A percentile compares a stretch with the other conserved stretches of the same genome.
Evolutionary conservation across 2,113 vertebrate species (phyloP).

Genomic region (Zosterops pallidus): DNA sequence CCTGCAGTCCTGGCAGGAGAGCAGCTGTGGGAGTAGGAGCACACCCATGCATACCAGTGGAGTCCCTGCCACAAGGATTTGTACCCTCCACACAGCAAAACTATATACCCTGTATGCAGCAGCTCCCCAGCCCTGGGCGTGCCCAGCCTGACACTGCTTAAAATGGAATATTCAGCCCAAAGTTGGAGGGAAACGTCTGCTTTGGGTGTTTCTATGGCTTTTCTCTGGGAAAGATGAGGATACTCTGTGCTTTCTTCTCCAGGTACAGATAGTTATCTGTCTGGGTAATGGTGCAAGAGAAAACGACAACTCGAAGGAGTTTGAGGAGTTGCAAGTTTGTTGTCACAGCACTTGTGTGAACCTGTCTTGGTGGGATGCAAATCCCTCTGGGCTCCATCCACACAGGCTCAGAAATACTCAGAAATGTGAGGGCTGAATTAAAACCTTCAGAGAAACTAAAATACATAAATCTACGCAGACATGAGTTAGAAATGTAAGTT

Average conservation of each 20-base stretch:
- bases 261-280: background rate
- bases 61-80: background rate
- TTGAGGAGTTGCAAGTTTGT: background rate
- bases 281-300: background rate
- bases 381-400: background rate
- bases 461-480: background rate
- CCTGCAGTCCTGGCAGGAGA: background rate
- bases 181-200: fast-evolving
- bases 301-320: background rate
- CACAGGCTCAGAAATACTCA: background rate
- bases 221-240: background rate
- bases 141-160: background rate
- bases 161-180: background rate
- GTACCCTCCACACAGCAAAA: background rate
- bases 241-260: background rate
- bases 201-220: background rate
- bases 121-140: fast-evolving
- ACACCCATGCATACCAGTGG: background rate
- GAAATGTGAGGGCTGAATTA: background rate
- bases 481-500: background rate
- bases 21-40: background rate
- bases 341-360: background rate
- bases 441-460: background rate
- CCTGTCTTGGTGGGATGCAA: background rate
- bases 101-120: background rate